A percentile compares a stretch with the other conserved stretches of the same genome.
phyloP scores from a whole-genome alignment of 2,797 vertebrate genomes.

The Anniella stebbinsi region DNA sequence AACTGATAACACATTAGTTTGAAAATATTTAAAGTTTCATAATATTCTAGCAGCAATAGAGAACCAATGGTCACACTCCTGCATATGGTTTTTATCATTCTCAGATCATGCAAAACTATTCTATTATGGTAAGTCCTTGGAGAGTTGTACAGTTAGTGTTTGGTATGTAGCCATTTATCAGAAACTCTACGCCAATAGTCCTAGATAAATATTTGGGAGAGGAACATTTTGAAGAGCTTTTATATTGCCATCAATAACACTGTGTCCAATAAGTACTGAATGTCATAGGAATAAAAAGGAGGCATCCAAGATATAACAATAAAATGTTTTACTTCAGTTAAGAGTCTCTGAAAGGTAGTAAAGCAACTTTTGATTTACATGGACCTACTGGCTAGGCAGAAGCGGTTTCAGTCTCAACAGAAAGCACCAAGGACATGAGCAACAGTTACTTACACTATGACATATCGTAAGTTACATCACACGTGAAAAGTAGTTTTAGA shows the following conservation, averaged over 20 bases:
- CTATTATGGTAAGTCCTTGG: background rate
- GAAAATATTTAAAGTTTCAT: background rate
- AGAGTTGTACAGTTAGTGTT: background rate
- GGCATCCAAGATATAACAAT: background rate
- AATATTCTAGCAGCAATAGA: background rate
- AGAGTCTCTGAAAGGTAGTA: background rate
- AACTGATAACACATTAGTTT: background rate
- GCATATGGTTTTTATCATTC: background rate
- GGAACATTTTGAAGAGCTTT: background rate
- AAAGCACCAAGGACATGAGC: slow-evolving; percentile 19
- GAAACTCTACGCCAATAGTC: slow-evolving; percentile 5
- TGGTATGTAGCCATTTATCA: fast-evolving
- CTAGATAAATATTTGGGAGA: slow-evolving; percentile 24
- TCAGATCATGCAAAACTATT: background rate
- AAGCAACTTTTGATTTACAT: slow-evolving; percentile 28
- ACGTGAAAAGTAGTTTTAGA: background rate
- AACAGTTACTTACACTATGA: background rate
- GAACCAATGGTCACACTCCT: background rate
- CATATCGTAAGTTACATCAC: background rate
- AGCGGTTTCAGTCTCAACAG: slow-evolving; percentile 8
- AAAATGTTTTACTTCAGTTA: background rate
- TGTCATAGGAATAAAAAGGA: background rate
- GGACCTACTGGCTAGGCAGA: background rate
- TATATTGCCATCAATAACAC: background rate
- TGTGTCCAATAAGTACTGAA: background rate